Conservation (phyloP, 2,113 vertebrate genomes). For the Pollimyrus isidori region DNA sequence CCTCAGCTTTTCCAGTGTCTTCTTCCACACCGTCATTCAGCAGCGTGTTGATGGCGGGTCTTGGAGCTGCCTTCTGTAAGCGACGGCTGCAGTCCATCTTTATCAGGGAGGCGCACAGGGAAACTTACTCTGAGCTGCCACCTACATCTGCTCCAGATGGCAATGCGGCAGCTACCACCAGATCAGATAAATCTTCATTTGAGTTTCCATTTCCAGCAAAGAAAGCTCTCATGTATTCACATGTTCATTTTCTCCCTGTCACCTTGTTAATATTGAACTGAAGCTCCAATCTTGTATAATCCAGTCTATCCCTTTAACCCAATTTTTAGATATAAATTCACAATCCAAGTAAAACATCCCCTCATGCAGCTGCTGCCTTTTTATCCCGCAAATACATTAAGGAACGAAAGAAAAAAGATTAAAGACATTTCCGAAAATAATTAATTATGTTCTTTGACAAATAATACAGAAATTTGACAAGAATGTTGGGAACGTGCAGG, state of each 20-base stretch:
- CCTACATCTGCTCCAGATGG: conserved; percentile 8
- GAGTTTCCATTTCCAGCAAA: conserved; percentile 2
- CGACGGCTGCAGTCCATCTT: conserved; percentile 10
- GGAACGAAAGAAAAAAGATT: background rate
- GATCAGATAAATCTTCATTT: conserved; percentile 21
- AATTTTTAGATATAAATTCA: background rate
- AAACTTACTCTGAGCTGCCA: background rate
- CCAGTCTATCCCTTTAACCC: background rate
- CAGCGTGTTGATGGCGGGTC: background rate
- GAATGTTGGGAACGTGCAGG: background rate
- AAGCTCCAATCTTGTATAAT: background rate
- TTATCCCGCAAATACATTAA: background rate
- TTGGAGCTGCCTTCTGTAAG: background rate
- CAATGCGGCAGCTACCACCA: background rate
- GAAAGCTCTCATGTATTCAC: background rate
- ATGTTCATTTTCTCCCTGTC: background rate
- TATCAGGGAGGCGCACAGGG: background rate
- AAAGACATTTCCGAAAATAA: background rate
- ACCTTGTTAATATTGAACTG: background rate
- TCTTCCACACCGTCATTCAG: background rate
- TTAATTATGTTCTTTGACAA: background rate
- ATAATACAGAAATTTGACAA: background rate
- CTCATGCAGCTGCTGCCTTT: background rate
- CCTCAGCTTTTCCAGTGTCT: background rate
- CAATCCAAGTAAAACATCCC: background rate